phyloP scores from a whole-genome alignment of 2,113 vertebrate genomes.

The Grammomys surdaster region DNA sequence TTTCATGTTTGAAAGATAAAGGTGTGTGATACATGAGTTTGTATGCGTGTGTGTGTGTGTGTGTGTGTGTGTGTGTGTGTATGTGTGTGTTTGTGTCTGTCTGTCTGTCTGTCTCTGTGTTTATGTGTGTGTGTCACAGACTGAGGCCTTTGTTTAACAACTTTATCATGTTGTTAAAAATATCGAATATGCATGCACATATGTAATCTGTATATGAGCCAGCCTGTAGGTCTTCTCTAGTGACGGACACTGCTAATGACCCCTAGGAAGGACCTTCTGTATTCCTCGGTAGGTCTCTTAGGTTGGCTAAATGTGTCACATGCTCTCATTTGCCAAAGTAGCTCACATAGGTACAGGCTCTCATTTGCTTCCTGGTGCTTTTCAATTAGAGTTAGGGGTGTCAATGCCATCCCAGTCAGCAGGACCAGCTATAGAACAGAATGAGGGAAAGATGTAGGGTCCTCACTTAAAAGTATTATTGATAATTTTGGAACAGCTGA shows the following conservation, averaged over 20 bases:
- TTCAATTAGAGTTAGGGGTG: background rate
- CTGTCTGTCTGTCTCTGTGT: background rate
- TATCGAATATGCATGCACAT: background rate
- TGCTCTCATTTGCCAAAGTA: background rate
- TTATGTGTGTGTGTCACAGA: background rate
- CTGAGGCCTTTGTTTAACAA: background rate
- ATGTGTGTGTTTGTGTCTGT: background rate
- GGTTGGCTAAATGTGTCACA: background rate
- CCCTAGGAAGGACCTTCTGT: background rate
- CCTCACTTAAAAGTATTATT: background rate
- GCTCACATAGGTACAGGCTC: background rate
- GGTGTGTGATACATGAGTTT: background rate
- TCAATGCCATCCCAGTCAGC: background rate
- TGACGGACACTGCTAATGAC: rapidly evolving
- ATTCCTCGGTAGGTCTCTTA: background rate
- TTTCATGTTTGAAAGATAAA: background rate
- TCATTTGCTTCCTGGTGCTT: slow-evolving; percentile 12
- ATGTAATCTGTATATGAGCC: background rate
- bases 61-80: background rate
- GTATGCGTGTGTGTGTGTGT: background rate
- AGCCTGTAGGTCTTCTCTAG: background rate
- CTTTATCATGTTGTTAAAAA: background rate
- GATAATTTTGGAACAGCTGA: background rate
- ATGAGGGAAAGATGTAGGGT: background rate
- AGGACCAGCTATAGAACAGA: background rate